A percentile compares a stretch with the other conserved stretches of the same genome.
phyloP scores from a whole-genome alignment of 2,797 vertebrate species.

The Oryzias dopingdopingensis region DNA sequence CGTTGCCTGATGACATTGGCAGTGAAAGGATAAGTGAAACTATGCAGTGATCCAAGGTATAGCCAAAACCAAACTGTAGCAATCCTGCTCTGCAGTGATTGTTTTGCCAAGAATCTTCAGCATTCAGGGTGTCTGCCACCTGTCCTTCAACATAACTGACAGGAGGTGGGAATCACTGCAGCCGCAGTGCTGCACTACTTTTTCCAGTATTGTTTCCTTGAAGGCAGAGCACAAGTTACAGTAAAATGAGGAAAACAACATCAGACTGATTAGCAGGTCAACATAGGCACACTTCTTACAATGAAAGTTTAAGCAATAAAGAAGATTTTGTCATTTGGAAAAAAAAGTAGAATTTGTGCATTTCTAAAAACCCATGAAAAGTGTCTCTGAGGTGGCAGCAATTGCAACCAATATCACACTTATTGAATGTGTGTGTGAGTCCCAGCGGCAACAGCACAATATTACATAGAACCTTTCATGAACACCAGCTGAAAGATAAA shows the following conservation, averaged over 20 bases:
- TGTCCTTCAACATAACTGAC: conserved; percentile 3
- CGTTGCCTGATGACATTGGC: neutral
- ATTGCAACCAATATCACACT: too few relatives aligned
- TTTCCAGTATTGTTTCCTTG: neutral
- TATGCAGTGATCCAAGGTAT: neutral
- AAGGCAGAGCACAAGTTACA: neutral
- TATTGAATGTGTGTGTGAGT: too few relatives aligned
- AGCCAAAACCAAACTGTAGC: neutral
- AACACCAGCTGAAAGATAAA: too few relatives aligned
- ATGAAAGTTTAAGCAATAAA: too few relatives aligned
- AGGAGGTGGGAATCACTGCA: neutral
- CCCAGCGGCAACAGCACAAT: too few relatives aligned
- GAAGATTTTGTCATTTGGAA: too few relatives aligned
- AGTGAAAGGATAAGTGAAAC: neutral
- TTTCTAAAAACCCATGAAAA: too few relatives aligned
- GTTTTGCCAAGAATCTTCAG: neutral
- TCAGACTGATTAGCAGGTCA: neutral
- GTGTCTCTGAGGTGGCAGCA: too few relatives aligned
- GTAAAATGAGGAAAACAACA: neutral
- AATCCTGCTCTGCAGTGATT: neutral
- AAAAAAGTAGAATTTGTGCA: too few relatives aligned
- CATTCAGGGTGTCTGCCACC: neutral
- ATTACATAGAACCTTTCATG: too few relatives aligned
- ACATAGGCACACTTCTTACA: neutral
- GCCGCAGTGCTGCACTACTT: neutral